Base-by-base conservation (phyloP, 1,140 invertebrate genomes). In the Calosoma granatense region DNA sequence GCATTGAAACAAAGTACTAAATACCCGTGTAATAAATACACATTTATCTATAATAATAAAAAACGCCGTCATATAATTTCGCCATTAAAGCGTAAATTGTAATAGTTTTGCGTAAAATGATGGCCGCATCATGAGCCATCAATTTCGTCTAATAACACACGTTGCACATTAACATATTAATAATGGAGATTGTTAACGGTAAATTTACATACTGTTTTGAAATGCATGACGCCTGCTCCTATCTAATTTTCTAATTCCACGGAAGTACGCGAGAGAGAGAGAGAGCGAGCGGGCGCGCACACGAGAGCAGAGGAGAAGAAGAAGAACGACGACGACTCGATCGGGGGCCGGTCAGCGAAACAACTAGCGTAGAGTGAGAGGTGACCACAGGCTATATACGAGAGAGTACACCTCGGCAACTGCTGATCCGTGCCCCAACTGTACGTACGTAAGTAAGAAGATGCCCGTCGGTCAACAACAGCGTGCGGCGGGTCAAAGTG, bases 361-460 rank as follows among this genome's bases (percentile, higher is more conserved):
- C n/a, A n/a, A n/a, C n/a, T n/a, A n/a, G n/a, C n/a, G n/a, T n/a
- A n/a, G n/a, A n/a, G n/a, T n/a, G n/a, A n/a, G n/a, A n/a, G n/a
- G n/a, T n/a, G n/a, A n/a, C n/a, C n/a, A n/a, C n/a, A n/a, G n/a
- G n/a, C n/a, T n/a, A n/a, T n/a, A n/a, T n/a, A n/a, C n/a, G n/a
- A n/a, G n/a, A n/a, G n/a, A n/a, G n/a, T n/a, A n/a, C n/a, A n/a
- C n/a, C n/a, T n/a, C n/a, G n/a, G n/a, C n/a, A n/a, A n/a, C n/a
- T n/a, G n/a, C n/a, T n/a, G n/a, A n/a, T n/a, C n/a, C n/a, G n/a
- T n/a, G 23, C 26, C 23, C 47, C 51, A 43, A 56, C 51, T 52
- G 51, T 56, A 41, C 41, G 41, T 56, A 47, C 54, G 54, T 41
- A 56, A 56, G 30, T 2, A 4, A n/a, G 9, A 6, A 6, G 9